Percentiles rank a stretch among this genome's conserved stretches.
Evolutionary conservation across 2,797 vertebrate species (phyloP).

Genomic region (Centropyge bicolor): DNA sequence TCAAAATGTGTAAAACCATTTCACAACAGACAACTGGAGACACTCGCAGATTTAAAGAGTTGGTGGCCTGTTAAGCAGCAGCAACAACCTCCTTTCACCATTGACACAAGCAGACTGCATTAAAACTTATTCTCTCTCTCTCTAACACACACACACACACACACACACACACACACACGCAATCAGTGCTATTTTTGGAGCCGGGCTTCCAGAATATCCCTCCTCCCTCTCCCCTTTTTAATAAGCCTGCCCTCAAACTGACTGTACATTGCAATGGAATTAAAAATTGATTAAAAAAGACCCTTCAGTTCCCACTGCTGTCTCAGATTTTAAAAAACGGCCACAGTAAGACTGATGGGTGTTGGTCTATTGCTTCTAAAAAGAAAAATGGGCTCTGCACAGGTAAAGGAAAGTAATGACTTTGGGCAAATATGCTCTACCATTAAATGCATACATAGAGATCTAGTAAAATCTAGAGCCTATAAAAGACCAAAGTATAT

Average conservation of each 20-base stretch:
- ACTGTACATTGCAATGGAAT: conserved; percentile 46
- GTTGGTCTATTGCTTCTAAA: not conserved
- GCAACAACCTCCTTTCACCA: conserved; percentile 4
- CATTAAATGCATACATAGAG: not conserved
- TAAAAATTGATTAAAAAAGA: conserved; percentile 55
- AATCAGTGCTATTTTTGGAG: conserved; percentile 69
- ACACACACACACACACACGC: conserved; percentile 10
- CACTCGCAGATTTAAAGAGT: conserved; percentile 4
- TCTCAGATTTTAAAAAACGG: not conserved
- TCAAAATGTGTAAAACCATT: not conserved
- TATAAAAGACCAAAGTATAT: conserved; percentile 15
- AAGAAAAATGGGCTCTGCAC: conserved; percentile 4
- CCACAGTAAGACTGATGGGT: not conserved
- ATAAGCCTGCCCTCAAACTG: conserved; percentile 58
- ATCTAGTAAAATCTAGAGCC: not conserved
- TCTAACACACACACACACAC: not conserved
- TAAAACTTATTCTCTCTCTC: conserved; percentile 1
- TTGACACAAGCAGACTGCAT: conserved; percentile 2
- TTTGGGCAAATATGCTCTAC: conserved; percentile 3
- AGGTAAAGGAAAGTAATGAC: not conserved
- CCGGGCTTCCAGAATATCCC: conserved; percentile 47
- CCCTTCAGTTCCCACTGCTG: conserved; percentile 29
- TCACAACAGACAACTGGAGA: not conserved
- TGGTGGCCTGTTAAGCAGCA: not conserved
- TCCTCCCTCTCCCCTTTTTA: conserved; percentile 47